These are phyloP conservation scores for Lycodopsis pacificus DNA, from an alignment of 2,797 vertebrate genomes.

Conservation along the genomic window DNA sequence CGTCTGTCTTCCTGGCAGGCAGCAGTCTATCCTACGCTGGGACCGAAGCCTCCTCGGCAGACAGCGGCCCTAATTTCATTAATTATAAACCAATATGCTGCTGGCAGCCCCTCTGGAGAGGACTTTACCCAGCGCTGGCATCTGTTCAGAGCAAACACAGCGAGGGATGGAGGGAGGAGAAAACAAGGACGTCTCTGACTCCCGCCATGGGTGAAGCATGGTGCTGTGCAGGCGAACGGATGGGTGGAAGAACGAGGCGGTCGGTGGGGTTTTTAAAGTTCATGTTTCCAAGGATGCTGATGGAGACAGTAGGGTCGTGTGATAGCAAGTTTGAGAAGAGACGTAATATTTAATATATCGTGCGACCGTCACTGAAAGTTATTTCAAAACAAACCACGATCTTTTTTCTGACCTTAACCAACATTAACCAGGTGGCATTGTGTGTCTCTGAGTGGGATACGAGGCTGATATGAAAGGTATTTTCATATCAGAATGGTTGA, in stretches of 20 bases:
- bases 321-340: background rate
- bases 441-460: background rate
- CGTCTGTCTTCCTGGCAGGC: slow-evolving; percentile 70
- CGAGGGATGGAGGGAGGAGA: slow-evolving; percentile 73
- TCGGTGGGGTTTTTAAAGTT: slow-evolving; percentile 14
- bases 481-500: background rate
- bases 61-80: slow-evolving; percentile 80
- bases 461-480: background rate
- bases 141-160: slow-evolving; percentile 75
- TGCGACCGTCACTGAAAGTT: too few relatives aligned
- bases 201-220: slow-evolving; percentile 84
- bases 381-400: too few relatives aligned
- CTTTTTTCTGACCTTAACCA: background rate
- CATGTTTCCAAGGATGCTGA: slow-evolving; percentile 1
- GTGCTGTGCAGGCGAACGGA: slow-evolving; percentile 42
- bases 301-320: background rate
- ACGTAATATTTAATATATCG: background rate
- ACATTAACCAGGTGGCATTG: too few relatives aligned
- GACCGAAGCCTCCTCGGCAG: slow-evolving; percentile 71
- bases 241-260: background rate
- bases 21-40: slow-evolving; percentile 57
- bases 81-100: slow-evolving; percentile 82
- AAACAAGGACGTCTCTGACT: slow-evolving; percentile 88
- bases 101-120: slow-evolving; percentile 74
- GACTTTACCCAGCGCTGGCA: slow-evolving; percentile 74